phyloP scores from a whole-genome alignment of 2,113 vertebrate genomes.

The Panthera leo region DNA sequence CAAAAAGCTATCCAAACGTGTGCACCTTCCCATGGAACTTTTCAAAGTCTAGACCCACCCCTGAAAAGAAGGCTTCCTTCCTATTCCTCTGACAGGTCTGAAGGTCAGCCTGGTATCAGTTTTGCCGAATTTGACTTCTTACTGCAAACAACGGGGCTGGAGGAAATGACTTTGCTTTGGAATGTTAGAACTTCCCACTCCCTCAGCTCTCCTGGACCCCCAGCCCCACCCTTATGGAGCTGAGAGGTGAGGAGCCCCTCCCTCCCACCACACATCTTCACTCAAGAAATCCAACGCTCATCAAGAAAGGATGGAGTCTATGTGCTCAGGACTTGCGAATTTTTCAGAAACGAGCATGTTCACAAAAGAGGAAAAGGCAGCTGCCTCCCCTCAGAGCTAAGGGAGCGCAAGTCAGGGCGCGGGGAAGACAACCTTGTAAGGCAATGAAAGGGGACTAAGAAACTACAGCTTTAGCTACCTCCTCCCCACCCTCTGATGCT shows the following conservation, averaged over 20 bases:
- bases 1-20: not conserved
- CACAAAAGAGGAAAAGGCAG: not conserved
- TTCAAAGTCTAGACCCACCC: not conserved
- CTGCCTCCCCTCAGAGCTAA: not conserved
- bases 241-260: not conserved
- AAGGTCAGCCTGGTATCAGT: not conserved
- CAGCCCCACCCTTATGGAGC: not conserved
- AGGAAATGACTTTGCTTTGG: not conserved
- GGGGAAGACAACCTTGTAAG: not conserved
- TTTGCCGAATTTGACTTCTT: not conserved
- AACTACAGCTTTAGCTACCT: too few species aligned
- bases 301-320: not conserved
- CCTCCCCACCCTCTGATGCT: not conserved
- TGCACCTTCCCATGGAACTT: not conserved
- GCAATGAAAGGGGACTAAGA: not conserved
- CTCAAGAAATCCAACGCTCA: not conserved
- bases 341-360: not conserved
- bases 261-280: not conserved
- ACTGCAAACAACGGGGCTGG: not conserved
- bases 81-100: not conserved
- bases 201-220: not conserved
- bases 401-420: not conserved
- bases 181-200: not conserved
- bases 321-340: not conserved
- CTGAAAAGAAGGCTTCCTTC: slow-evolving; percentile 9